Base-by-base conservation (phyloP, 2,797 vertebrate species). In the Sebastes hubbsi region DNA sequence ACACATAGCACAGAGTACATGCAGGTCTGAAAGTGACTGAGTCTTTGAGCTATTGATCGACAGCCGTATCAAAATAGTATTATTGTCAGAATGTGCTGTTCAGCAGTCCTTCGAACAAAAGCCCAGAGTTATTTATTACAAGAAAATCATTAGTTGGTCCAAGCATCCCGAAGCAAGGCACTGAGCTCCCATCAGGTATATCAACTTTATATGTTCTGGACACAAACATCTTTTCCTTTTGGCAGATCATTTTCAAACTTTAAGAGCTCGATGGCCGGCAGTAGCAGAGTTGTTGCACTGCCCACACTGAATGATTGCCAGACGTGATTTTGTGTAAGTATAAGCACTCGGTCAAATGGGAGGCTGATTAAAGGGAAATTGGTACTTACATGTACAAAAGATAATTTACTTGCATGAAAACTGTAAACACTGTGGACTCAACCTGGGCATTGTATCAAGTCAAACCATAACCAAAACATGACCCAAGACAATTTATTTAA, bases 351-450 rank as follows among this genome's bases (percentile, higher is more conserved):
- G 8, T 52, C 52, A 77, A 30, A 69, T 61, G 8, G 52, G 54
- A 66, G 29, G 52, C 38, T 32, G 25, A 65, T 73, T 20, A 55
- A 36, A 55, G 20, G 60, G 59, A 81, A 67, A 81, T 65, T 72
- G 68, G 36, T 36, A 60, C 32, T 73, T 70, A 42, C 5, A 29
- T 32, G 30, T 14, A 60, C 20, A 55, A 42, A 72, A 72, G 18
- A 8, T 32, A 1, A 54, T 60, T 56, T 80, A 54, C 54, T 64
- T 52, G 24, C 13, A 22, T 60, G 12, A 59, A 32, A 65, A 18
- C 1, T 12, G 6, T 2, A 18, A 36, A n/a, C 8, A n/a, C 22
- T 24, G 24, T 46, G 61, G 14, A 68, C 32, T 58, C 6, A n/a
- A 56, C n/a, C 29, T 11, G 9, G 24, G 8, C 3, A 4, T 55